A percentile compares a stretch with the other conserved stretches of the same genome.
These are phyloP conservation scores for Apamea sordens DNA, from an alignment of 2,888 invertebrate species.

Conservation along the genomic window DNA sequence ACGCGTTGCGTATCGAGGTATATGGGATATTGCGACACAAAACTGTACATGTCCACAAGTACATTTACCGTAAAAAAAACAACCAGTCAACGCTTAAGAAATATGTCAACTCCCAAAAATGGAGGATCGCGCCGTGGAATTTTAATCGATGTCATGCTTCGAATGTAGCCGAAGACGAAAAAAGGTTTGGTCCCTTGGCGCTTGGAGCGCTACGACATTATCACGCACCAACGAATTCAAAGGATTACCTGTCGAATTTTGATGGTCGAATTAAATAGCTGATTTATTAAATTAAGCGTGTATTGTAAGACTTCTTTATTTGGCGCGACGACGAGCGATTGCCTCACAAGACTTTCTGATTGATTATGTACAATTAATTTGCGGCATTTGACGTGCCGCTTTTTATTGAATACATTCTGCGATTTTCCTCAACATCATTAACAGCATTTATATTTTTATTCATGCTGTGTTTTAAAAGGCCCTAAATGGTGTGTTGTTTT, in stretches of 20 bases:
- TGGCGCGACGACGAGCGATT: slow-evolving; percentile 63
- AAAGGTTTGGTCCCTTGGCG: slow-evolving; percentile 71
- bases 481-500: slow-evolving; percentile 46
- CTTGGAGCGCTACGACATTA: slow-evolving; percentile 65
- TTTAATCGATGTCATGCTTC: slow-evolving; percentile 80
- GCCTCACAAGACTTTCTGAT: slow-evolving; percentile 70
- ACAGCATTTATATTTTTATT: slow-evolving; percentile 48
- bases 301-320: slow-evolving; percentile 76
- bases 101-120: slow-evolving; percentile 78
- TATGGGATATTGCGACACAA: slow-evolving; percentile 84
- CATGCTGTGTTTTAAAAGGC: slow-evolving; percentile 36
- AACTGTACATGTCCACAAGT: slow-evolving; percentile 67
- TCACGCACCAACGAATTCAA: slow-evolving; percentile 76
- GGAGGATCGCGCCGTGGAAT: slow-evolving; percentile 78
- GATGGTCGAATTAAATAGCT: slow-evolving; percentile 78
- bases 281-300: slow-evolving; percentile 78
- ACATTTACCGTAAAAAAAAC: slow-evolving; percentile 71
- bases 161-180: slow-evolving; percentile 72
- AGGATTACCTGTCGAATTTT: slow-evolving; percentile 82
- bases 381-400: slow-evolving; percentile 42
- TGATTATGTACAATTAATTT: slow-evolving; percentile 71
- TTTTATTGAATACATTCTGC: slow-evolving; percentile 51
- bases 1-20: slow-evolving; percentile 83
- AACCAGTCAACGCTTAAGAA: slow-evolving; percentile 68
- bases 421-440: slow-evolving; percentile 57